Conservation (phyloP, 2,113 vertebrate species). For the Gadus macrocephalus region DNA sequence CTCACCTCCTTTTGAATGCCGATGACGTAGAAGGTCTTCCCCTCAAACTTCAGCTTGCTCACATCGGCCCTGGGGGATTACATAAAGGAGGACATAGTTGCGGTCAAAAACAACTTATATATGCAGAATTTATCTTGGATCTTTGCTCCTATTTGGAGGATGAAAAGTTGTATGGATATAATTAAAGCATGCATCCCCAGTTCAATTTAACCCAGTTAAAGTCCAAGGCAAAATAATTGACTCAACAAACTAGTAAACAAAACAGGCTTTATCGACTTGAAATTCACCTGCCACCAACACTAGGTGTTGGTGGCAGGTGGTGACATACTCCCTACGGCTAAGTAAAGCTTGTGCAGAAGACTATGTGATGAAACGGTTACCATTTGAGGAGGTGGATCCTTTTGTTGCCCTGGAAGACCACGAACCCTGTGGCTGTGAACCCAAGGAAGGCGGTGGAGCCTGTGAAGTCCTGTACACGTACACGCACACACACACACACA, state of each 20-base stretch:
- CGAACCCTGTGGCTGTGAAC: conserved; percentile 93
- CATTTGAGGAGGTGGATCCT: conserved; percentile 96
- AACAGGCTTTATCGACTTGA: too few species aligned
- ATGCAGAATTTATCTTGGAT: too few species aligned
- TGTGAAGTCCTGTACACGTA: conserved; percentile 81
- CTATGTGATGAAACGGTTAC: conserved; percentile 62
- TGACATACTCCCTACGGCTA: not conserved
- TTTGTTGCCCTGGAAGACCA: conserved; percentile 99
- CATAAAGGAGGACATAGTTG: too few species aligned
- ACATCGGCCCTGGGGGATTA: conserved; percentile 83
- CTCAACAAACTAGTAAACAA: too few species aligned
- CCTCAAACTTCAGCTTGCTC: conserved; percentile 96
- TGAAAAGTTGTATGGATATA: too few species aligned
- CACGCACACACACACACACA: conserved; percentile 18
- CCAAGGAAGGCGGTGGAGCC: conserved; percentile 93
- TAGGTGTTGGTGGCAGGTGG: not conserved
- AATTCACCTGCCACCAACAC: too few species aligned
- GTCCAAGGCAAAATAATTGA: too few species aligned
- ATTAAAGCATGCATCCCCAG: too few species aligned
- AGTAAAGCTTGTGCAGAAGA: not conserved
- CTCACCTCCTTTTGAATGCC: conserved; percentile 93
- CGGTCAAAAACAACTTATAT: too few species aligned
- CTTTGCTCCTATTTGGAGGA: too few species aligned
- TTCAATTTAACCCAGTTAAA: too few species aligned
- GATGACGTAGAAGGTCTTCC: conserved; percentile 96